Conservation (phyloP, 37 sponge, comb jelly and placozoan genomes). For the Diacarnus erythraeanus region DNA sequence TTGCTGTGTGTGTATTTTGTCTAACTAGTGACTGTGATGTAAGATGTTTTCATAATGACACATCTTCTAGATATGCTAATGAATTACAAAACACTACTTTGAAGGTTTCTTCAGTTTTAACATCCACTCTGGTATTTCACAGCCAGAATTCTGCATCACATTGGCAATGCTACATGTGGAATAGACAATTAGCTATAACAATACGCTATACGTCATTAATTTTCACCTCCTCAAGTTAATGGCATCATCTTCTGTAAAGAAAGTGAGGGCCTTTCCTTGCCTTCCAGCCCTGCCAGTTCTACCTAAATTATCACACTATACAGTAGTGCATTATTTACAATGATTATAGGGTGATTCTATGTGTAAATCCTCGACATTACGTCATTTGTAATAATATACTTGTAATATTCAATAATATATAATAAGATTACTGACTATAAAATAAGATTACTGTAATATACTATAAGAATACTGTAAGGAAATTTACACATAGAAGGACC, state of each 20-base stretch:
- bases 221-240: conserved; percentile 76
- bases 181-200: not conserved
- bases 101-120: conserved; percentile 81
- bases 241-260: conserved; percentile 93
- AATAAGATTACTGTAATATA: not conserved
- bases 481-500: no score
- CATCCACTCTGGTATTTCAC: conserved; percentile 94
- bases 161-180: conserved; percentile 73
- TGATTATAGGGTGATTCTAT: no score
- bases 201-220: not conserved
- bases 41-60: not conserved
- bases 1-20: not conserved
- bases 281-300: conserved; percentile 95
- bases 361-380: no score
- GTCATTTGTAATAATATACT: no score
- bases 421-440: no score
- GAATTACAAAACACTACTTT: conserved; percentile 54
- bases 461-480: not conserved
- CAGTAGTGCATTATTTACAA: not conserved
- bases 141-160: conserved; percentile 88
- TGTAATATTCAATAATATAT: no score
- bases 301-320: conserved; percentile 35
- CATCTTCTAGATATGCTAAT: not conserved
- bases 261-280: conserved; percentile 87
- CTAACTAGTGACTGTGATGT: not conserved